Conservation (phyloP, 2,888 invertebrate genomes). For the Acleris cristana region DNA sequence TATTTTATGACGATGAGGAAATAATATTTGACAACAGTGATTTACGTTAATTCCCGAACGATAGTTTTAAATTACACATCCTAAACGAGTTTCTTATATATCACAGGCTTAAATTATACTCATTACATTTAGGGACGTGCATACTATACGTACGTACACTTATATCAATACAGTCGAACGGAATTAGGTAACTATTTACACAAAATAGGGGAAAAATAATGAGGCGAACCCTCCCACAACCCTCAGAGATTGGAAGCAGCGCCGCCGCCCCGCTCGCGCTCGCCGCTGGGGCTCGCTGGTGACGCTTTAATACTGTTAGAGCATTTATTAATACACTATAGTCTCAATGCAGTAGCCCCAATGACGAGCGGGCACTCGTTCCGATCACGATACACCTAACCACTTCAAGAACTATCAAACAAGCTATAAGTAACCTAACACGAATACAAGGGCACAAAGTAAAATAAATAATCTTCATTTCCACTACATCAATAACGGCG, state of each 20-base stretch:
- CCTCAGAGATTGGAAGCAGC: constrained; percentile 81
- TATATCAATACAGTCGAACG: constrained; percentile 70
- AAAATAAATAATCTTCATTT: constrained; percentile 36
- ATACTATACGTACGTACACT: constrained; percentile 78
- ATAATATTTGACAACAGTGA: constrained; percentile 24
- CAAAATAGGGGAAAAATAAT: constrained; percentile 82
- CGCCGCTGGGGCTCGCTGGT: background rate
- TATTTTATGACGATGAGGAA: constrained; percentile 24
- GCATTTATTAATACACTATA: background rate
- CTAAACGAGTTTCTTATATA: constrained; percentile 79
- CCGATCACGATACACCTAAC: constrained; percentile 15
- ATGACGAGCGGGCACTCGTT: background rate
- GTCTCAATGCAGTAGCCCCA: background rate
- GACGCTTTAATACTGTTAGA: background rate
- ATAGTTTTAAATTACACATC: constrained; percentile 67
- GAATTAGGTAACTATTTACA: constrained; percentile 83
- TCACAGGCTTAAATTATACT: constrained; percentile 83
- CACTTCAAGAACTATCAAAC: constrained; percentile 27
- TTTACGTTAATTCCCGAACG: constrained; percentile 57
- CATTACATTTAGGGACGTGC: constrained; percentile 80
- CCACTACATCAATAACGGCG: constrained; percentile 29
- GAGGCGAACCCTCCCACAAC: constrained; percentile 82
- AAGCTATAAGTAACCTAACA: constrained; percentile 26
- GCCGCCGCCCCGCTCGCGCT: constrained; percentile 18
- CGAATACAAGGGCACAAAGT: constrained; percentile 34